Percentiles rank a stretch among this genome's conserved stretches.
phyloP scores from a whole-genome alignment of 2,888 invertebrate genomes.

The Leptopilina syphax region DNA sequence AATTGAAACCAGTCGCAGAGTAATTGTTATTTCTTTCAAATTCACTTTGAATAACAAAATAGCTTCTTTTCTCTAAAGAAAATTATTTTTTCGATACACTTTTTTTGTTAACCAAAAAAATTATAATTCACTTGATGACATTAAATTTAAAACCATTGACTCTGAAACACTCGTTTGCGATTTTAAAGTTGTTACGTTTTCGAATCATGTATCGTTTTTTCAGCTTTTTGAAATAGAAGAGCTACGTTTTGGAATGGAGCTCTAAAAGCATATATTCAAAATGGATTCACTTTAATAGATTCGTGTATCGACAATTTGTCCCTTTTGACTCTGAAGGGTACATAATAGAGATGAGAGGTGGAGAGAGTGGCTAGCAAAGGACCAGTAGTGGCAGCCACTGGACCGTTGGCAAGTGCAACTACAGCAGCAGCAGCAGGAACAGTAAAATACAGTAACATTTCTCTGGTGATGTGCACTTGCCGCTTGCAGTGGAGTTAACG shows the following conservation, averaged over 20 bases:
- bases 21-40: not conserved
- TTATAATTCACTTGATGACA: no score
- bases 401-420: constrained; percentile 19
- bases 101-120: no score
- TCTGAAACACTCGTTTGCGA: no score
- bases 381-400: constrained; percentile 5
- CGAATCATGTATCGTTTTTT: not conserved
- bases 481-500: constrained; percentile 60
- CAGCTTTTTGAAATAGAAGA: constrained; percentile 3
- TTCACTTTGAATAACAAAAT: not conserved
- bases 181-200: not conserved
- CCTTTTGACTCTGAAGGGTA: constrained; percentile 29
- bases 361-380: constrained; percentile 15
- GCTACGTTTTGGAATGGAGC: not conserved
- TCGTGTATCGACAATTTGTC: constrained; percentile 33
- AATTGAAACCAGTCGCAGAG: not conserved
- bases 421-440: not conserved
- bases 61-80: no score
- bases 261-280: constrained; percentile 19
- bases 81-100: no score
- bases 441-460: constrained; percentile 28
- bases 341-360: constrained; percentile 6
- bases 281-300: constrained; percentile 31
- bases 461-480: constrained; percentile 52
- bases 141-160: no score